phyloP scores from a whole-genome alignment of 2,113 vertebrate species.

The Monarcha castaneiventris region DNA sequence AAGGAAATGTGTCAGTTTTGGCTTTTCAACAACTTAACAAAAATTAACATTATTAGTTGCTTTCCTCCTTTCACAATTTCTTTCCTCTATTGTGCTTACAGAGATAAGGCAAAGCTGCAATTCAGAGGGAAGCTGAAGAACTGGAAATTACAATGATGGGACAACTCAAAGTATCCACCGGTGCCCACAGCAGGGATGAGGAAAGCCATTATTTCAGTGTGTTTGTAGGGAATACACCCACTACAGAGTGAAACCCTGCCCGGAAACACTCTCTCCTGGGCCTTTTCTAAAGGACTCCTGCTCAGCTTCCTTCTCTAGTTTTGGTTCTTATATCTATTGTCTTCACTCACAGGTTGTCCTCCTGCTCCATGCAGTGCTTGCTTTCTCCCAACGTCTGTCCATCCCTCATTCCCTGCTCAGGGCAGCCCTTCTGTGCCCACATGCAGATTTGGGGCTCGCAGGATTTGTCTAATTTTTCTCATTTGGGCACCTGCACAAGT shows the following conservation, averaged over 20 bases:
- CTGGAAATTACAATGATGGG: background rate
- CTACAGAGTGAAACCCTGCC: background rate
- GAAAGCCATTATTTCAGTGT: background rate
- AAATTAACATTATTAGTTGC: background rate
- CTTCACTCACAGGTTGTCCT: background rate
- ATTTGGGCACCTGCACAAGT: background rate
- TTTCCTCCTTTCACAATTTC: background rate
- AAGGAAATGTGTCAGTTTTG: background rate
- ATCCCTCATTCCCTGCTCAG: background rate
- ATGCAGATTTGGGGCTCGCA: background rate
- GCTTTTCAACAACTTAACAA: background rate
- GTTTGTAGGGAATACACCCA: background rate
- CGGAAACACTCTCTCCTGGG: background rate
- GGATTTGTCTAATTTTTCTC: background rate
- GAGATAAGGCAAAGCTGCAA: background rate
- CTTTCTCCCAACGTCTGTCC: background rate
- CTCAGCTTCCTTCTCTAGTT: background rate
- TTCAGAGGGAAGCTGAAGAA: background rate
- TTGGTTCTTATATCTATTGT: background rate
- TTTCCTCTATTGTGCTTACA: background rate
- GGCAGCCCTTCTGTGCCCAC: background rate
- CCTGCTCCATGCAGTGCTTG: background rate
- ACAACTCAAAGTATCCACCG: background rate
- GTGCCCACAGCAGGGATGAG: background rate
- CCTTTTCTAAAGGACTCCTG: background rate